A percentile compares a stretch with the other conserved stretches of the same genome.
Evolutionary conservation across 2,113 vertebrate species (phyloP).

Genomic region (Jaculus jaculus): DNA sequence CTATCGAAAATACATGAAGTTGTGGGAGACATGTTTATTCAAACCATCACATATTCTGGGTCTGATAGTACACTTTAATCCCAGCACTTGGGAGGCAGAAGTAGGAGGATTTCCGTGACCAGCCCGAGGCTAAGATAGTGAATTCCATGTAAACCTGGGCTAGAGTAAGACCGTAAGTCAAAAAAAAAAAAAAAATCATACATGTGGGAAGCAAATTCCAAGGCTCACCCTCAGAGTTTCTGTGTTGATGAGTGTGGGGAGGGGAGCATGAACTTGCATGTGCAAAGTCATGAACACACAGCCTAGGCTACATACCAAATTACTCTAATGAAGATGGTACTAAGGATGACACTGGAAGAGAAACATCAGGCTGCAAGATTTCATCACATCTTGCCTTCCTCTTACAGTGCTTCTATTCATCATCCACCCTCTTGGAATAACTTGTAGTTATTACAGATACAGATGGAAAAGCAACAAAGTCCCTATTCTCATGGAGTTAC

Average conservation of each 20-base stretch:
- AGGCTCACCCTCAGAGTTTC: not conserved
- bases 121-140: no score
- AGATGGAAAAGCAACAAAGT: not conserved
- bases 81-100: no score
- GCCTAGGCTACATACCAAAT: not conserved
- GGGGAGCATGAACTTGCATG: not conserved
- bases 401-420: not conserved
- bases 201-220: not conserved
- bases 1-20: no score
- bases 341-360: not conserved
- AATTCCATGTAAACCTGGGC: no score
- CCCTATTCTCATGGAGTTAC: not conserved
- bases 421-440: not conserved
- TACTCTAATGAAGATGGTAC: not conserved
- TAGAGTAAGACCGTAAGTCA: no score
- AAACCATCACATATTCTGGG: no score
- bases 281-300: no score
- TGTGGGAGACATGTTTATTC: no score
- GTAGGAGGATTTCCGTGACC: no score
- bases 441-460: not conserved
- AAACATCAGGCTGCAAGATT: not conserved
- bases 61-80: no score
- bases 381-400: not conserved
- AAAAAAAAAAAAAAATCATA: no score
- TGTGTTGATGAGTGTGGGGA: not conserved